phyloP scores from a whole-genome alignment of 2,888 invertebrate species.

The Bedellia somnulentella region DNA sequence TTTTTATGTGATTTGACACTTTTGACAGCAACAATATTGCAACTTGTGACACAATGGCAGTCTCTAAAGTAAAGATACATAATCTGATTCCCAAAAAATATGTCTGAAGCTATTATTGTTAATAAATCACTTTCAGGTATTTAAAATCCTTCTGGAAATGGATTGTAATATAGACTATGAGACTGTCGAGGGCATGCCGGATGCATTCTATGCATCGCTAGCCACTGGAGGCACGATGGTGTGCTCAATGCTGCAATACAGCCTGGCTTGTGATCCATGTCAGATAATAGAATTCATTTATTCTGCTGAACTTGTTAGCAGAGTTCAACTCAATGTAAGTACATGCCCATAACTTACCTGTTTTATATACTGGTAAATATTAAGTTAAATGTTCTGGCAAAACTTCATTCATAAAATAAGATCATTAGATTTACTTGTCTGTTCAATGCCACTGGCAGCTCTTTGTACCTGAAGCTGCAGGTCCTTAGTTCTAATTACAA shows the following conservation, averaged over 20 bases:
- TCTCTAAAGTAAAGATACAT: too few relatives aligned
- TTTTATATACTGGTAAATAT: too few relatives aligned
- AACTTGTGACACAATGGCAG: too few relatives aligned
- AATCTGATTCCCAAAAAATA: too few relatives aligned
- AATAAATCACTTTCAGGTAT: conserved; percentile 44
- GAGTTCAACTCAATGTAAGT: conserved; percentile 29
- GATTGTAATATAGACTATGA: conserved; percentile 46
- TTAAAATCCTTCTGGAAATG: conserved; percentile 34
- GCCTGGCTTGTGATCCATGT: conserved; percentile 37
- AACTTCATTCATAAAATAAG: too few relatives aligned
- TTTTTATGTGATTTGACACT: too few relatives aligned
- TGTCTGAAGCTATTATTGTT: too few relatives aligned
- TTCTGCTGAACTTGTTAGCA: conserved; percentile 19
- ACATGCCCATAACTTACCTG: too few relatives aligned
- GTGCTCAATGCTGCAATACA: conserved; percentile 32
- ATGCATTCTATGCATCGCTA: conserved; percentile 38
- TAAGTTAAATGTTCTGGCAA: too few relatives aligned
- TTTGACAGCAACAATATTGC: too few relatives aligned
- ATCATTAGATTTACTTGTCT: too few relatives aligned
- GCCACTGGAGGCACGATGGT: conserved; percentile 26
- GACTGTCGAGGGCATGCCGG: conserved; percentile 28
- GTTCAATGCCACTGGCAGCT: not conserved
- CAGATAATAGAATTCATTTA: conserved; percentile 23
- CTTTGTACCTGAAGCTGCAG: not conserved
- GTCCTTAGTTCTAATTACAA: too few relatives aligned